phyloP scores from a whole-genome alignment of 2,113 vertebrate genomes.

The Phaetusa simplex region DNA sequence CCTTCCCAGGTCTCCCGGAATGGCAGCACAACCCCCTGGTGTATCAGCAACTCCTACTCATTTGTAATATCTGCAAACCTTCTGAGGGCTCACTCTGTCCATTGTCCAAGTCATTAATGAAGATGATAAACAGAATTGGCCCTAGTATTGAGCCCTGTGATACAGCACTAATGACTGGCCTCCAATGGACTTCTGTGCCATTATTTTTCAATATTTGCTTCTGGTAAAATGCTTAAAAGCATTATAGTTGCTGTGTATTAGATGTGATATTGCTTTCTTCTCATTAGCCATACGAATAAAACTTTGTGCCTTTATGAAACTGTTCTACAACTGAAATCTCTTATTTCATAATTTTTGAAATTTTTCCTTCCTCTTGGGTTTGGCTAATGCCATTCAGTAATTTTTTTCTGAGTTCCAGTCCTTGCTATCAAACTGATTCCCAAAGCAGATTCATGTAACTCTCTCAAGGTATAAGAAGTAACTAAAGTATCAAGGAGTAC shows the following conservation, averaged over 20 bases:
- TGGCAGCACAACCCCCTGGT: background rate
- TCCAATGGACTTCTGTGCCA: background rate
- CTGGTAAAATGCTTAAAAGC: background rate
- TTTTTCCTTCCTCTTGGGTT: background rate
- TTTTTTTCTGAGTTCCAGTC: background rate
- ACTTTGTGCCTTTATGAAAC: background rate
- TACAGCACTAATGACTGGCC: background rate
- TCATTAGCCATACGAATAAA: background rate
- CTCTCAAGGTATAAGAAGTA: background rate
- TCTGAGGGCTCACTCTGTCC: background rate
- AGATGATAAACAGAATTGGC: background rate
- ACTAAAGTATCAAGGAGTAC: background rate
- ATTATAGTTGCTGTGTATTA: background rate
- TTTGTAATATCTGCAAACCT: background rate
- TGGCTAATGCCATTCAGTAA: background rate
- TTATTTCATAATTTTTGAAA: background rate
- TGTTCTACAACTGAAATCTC: background rate
- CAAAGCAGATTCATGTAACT: background rate
- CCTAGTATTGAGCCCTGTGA: background rate
- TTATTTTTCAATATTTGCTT: background rate
- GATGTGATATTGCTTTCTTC: background rate
- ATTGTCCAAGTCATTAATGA: background rate
- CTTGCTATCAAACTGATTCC: background rate
- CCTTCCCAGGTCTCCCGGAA: background rate
- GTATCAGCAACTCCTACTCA: background rate